Conservation (phyloP, 2,113 vertebrate species). For the Vombatus ursinus region DNA sequence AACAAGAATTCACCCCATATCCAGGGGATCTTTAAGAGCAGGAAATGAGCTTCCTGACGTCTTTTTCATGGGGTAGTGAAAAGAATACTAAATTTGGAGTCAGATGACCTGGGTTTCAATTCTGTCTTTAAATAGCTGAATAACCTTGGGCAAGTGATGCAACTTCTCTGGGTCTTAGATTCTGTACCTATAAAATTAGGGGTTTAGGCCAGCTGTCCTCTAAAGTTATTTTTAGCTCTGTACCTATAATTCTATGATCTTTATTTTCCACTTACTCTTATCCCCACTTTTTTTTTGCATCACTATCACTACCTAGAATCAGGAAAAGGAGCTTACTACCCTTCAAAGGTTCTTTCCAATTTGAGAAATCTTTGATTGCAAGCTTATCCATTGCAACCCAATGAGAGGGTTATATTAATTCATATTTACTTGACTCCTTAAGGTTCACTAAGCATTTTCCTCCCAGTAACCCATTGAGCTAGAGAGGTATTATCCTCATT, state of each 20-base stretch:
- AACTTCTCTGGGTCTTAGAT: not conserved
- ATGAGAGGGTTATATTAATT: not conserved
- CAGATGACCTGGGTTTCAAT: not conserved
- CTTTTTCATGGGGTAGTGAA: not conserved
- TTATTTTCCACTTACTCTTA: not conserved
- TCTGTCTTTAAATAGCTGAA: not conserved
- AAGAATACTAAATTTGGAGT: not conserved
- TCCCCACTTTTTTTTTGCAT: rapidly evolving
- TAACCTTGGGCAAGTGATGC: not conserved
- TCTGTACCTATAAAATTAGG: not conserved
- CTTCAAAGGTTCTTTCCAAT: not conserved
- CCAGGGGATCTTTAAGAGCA: not conserved
- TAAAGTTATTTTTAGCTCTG: not conserved
- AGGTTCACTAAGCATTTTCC: not conserved
- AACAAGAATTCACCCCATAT: not conserved
- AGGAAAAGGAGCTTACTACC: not conserved
- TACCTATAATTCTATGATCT: not conserved
- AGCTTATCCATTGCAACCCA: not conserved
- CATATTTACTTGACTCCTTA: not conserved
- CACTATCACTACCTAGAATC: no score
- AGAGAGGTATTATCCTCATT: not conserved
- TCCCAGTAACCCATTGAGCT: not conserved
- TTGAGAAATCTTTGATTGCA: no score
- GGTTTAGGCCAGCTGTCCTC: not conserved
- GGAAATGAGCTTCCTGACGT: not conserved